A percentile compares a stretch with the other conserved stretches of the same genome.
These are phyloP conservation scores for Cremastobaeus sp. DNA, from an alignment of 2,888 invertebrate species.

Conservation along the genomic window DNA sequence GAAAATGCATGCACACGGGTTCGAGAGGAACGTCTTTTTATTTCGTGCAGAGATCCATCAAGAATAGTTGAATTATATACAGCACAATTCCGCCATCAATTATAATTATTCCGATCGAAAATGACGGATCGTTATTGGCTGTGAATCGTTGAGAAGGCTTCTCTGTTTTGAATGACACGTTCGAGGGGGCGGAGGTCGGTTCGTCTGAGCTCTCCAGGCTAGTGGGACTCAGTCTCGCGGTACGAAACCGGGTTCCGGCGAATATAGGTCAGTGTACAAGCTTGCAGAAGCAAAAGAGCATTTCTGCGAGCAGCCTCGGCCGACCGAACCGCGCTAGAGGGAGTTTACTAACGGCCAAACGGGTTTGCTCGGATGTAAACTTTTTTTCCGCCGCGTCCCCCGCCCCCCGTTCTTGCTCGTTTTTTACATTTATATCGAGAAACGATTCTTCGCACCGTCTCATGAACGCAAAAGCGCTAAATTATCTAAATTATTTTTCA, in stretches of 20 bases:
- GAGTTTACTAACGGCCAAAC: constrained; percentile 74
- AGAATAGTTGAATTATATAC: too few relatives aligned
- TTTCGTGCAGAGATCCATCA: too few relatives aligned
- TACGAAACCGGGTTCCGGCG: constrained; percentile 74
- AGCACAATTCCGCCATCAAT: too few relatives aligned
- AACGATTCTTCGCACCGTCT: constrained; percentile 61
- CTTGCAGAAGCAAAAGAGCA: constrained; percentile 74
- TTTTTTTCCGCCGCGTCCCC: constrained; percentile 47
- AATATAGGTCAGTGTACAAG: constrained; percentile 78
- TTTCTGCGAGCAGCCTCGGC: constrained; percentile 60
- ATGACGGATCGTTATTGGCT: too few relatives aligned
- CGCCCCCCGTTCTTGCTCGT: constrained; percentile 27
- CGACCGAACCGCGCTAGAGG: constrained; percentile 73
- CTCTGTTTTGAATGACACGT: constrained; percentile 45
- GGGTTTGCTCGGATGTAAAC: constrained; percentile 72
- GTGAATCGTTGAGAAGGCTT: too few relatives aligned
- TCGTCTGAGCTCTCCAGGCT: constrained; percentile 65
- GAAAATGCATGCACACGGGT: too few relatives aligned
- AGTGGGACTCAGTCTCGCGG: constrained; percentile 68
- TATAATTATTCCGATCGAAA: too few relatives aligned
- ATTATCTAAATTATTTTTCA: not conserved
- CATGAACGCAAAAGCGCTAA: not conserved
- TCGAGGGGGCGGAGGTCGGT: constrained; percentile 42
- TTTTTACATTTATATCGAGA: constrained; percentile 61
- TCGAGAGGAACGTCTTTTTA: too few relatives aligned